phyloP scores from a whole-genome alignment of 2,888 invertebrate species.

The Tanypteryx hageni region DNA sequence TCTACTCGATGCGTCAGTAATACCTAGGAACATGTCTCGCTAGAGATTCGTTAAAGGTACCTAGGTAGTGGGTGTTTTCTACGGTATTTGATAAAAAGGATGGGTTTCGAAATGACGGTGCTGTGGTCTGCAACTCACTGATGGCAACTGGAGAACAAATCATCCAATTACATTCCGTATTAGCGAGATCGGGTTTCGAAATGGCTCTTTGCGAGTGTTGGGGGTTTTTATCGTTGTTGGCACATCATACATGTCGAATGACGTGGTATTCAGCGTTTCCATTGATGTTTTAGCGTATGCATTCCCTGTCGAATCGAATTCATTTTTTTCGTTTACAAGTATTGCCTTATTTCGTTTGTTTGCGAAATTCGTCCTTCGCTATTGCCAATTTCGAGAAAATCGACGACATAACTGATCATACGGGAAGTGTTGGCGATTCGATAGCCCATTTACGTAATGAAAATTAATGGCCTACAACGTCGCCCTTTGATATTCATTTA shows the following conservation, averaged over 20 bases:
- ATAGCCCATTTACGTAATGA: slow-evolving; percentile 51
- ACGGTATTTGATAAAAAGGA: slow-evolving; percentile 43
- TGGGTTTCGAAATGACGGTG: slow-evolving; percentile 39
- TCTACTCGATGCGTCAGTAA: no score
- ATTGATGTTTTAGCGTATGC: slow-evolving; percentile 15
- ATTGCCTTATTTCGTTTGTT: slow-evolving; percentile 5
- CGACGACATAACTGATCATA: slow-evolving; percentile 32
- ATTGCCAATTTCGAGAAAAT: slow-evolving; percentile 52
- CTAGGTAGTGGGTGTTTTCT: slow-evolving; percentile 38
- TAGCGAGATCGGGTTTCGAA: slow-evolving; percentile 54
- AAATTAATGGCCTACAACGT: slow-evolving; percentile 38
- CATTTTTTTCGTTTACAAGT: background rate
- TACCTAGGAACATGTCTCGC: no score
- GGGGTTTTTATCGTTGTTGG: slow-evolving; percentile 19
- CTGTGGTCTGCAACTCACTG: slow-evolving; percentile 47
- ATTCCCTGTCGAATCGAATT: background rate
- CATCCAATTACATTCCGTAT: slow-evolving; percentile 55
- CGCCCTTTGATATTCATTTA: slow-evolving; percentile 33
- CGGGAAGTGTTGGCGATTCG: slow-evolving; percentile 40
- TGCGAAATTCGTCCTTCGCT: background rate
- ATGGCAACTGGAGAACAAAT: slow-evolving; percentile 31
- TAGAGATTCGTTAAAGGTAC: background rate
- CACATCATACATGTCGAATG: slow-evolving; percentile 15
- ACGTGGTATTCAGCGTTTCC: background rate
- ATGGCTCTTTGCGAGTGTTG: background rate